Conservation (phyloP, 2,888 invertebrate genomes). For the Acanthoscelides obtectus region DNA sequence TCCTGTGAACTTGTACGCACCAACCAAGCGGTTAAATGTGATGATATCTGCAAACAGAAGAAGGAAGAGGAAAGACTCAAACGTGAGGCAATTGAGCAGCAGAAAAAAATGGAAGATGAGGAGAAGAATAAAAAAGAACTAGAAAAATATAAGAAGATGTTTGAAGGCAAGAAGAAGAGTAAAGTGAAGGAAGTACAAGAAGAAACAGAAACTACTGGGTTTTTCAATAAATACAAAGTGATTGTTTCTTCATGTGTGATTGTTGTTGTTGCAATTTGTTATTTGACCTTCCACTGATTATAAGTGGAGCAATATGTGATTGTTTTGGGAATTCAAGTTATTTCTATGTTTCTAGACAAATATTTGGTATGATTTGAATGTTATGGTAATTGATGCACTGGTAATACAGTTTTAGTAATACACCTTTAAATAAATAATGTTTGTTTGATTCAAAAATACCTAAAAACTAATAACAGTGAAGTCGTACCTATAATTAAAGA, state of each 20-base stretch:
- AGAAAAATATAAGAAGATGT: slow-evolving; percentile 72
- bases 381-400: background rate
- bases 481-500: no score
- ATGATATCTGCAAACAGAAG: slow-evolving; percentile 59
- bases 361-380: background rate
- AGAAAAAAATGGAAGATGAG: slow-evolving; percentile 59
- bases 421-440: background rate
- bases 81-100: slow-evolving; percentile 54
- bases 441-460: no score
- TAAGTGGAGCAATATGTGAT: background rate
- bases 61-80: slow-evolving; percentile 52
- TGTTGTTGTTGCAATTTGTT: background rate
- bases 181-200: slow-evolving; percentile 48
- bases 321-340: background rate
- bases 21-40: slow-evolving; percentile 56
- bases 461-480: no score
- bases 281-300: background rate
- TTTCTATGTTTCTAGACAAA: background rate
- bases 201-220: slow-evolving; percentile 34
- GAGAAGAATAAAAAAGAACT: slow-evolving; percentile 67
- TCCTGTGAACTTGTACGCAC: slow-evolving; percentile 59
- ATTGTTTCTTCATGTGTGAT: background rate
- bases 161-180: slow-evolving; percentile 60
- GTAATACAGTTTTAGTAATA: background rate
- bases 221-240: slow-evolving; percentile 46